Evolutionary conservation across 2,113 vertebrate genomes (phyloP), one percentile per base, ranked within the genome.

Genomic region (Kryptolebias marmoratus): DNA sequence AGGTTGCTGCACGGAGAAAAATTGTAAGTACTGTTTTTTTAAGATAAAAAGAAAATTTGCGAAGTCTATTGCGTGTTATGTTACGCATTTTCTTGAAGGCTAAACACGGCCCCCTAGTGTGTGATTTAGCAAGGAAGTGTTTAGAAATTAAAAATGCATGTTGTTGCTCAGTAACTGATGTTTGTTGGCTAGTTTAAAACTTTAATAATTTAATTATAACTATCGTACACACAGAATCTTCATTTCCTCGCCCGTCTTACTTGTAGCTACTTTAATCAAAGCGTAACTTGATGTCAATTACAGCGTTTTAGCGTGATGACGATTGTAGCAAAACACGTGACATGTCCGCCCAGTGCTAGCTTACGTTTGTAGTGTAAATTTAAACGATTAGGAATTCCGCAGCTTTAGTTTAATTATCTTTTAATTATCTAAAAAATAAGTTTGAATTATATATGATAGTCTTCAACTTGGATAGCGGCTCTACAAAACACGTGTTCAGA

Each of bases 11-110:
- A 48, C 68, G 66, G 7, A 18, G 10, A 11, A 10, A n/a, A 75
- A 14, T 28, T 80, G 93, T 94, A 93, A 93, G 93, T 93, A 89
- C 87, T 3, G 79, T 75, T 79, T 75, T 52, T 22, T 22, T 22
- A 22, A 22, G 49, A 7, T 30, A 18, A 52, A 3, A 49, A 28
- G 2, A 64, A 48, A 4, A 55, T 13, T 60, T 11, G 3, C 36
- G 39, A 42, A 42, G 10, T 36, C 5, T 42, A 5, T 6, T 42
- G 10, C 39, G 39, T 42, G 5, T 42, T 42, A 8, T 42, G 9
- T 42, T 6, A 1, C 10, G 5, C 10, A 42, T 9, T 10, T 42
- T 5, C 5, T 7, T 49, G 11, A 7, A 11, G 36, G 32, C 39
- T 28, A 39, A 48, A 32, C 49, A 28, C 47, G 62, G 71, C 86